These are phyloP conservation scores for Drosophila athabasca DNA, from an alignment of 1,140 invertebrate species.

Conservation along the genomic window DNA sequence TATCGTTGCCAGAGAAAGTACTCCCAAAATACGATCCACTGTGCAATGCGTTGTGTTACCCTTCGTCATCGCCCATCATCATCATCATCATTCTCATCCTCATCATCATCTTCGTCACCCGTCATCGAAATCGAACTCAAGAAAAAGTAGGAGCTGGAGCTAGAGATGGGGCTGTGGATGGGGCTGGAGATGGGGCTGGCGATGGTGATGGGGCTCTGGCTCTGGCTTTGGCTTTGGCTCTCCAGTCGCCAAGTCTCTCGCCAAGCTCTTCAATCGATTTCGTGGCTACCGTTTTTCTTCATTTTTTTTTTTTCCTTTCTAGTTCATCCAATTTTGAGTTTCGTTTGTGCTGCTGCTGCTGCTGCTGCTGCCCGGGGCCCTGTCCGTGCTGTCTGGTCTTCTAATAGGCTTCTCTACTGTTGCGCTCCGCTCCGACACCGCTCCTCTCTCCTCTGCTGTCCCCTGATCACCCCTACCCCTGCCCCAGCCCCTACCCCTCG, in stretches of 20 bases:
- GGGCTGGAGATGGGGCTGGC: no score
- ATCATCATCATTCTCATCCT: slow-evolving; percentile 4
- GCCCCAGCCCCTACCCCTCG: no score
- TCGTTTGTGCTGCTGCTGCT: slow-evolving; percentile 18
- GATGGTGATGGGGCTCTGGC: no score
- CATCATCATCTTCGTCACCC: slow-evolving; percentile 46
- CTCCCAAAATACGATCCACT: neutral
- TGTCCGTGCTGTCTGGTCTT: slow-evolving; percentile 42
- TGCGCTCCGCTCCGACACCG: neutral
- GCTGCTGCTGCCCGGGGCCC: slow-evolving; percentile 19
- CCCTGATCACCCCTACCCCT: no score
- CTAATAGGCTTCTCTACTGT: slow-evolving; percentile 57
- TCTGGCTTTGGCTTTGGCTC: slow-evolving; percentile 5
- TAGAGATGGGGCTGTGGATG: no score
- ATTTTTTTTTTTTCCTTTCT: slow-evolving; percentile 37
- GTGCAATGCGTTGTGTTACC: slow-evolving; percentile 10
- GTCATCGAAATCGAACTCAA: slow-evolving; percentile 43
- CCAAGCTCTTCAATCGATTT: slow-evolving; percentile 78
- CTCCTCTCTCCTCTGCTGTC: slow-evolving; percentile 4
- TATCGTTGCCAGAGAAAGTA: no score
- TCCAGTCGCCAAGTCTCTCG: slow-evolving; percentile 60
- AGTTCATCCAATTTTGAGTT: slow-evolving; percentile 70
- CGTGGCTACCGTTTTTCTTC: slow-evolving; percentile 68
- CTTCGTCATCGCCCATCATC: slow-evolving; percentile 30
- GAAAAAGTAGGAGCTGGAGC: slow-evolving; percentile 10